A percentile compares a stretch with the other conserved stretches of the same genome.
Conservation (phyloP, 2,113 vertebrate genomes). For the Pristiophorus japonicus region DNA sequence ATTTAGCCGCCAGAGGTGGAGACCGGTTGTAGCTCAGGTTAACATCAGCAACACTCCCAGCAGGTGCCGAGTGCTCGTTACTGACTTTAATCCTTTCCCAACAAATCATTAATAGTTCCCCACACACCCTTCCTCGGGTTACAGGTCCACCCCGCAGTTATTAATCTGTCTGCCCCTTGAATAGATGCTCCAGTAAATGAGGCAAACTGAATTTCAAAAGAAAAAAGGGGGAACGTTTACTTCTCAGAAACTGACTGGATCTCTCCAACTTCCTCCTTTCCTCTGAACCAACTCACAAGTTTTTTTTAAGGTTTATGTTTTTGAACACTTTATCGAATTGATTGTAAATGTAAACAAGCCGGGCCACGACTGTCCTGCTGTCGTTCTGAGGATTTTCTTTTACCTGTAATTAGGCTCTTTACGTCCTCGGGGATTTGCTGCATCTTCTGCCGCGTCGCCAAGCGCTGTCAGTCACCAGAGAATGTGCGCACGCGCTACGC, state of each 20-base stretch:
- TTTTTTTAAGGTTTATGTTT: background rate
- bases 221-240: background rate
- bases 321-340: background rate
- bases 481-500: background rate
- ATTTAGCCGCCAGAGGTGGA: background rate
- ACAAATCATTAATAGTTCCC: background rate
- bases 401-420: slow-evolving; percentile 20
- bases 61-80: background rate
- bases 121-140: background rate
- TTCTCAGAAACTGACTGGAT: background rate
- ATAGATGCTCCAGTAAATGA: no score
- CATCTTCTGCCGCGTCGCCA: background rate
- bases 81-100: background rate
- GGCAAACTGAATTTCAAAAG: no score
- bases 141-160: background rate
- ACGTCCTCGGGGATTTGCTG: slow-evolving; percentile 21
- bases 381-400: background rate
- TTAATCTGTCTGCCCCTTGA: no score
- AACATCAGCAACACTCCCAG: background rate
- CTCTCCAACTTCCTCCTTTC: slow-evolving; percentile 20
- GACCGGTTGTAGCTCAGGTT: background rate
- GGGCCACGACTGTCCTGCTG: no score
- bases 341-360: no score
- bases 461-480: background rate
- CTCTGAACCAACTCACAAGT: background rate